Evolutionary conservation across 53 echinoderm and acorn worm genomes (phyloP).

Genomic region (Echinarachnius parma): DNA sequence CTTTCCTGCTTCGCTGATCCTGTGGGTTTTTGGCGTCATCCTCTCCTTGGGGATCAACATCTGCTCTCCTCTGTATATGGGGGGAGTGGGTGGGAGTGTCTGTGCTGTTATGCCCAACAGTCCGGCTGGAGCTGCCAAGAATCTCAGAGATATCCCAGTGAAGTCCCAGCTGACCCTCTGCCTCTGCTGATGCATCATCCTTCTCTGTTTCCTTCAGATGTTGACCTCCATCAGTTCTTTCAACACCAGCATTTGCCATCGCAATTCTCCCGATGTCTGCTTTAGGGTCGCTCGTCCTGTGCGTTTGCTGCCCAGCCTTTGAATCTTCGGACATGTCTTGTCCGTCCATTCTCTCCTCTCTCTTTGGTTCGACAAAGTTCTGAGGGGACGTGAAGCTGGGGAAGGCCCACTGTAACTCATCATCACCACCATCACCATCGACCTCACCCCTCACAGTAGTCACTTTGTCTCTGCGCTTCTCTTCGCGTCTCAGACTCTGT

Average conservation of each 20-base stretch:
- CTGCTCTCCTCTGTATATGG: background rate
- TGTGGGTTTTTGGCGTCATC: no score
- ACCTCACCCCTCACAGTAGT: background rate
- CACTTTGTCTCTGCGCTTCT: background rate
- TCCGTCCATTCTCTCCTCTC: background rate
- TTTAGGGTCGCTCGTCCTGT: constrained; percentile 3
- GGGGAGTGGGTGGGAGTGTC: constrained; percentile 12
- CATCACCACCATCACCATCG: constrained; percentile 21
- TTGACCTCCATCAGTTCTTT: constrained; percentile 18
- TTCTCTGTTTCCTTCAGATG: constrained; percentile 3
- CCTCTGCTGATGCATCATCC: constrained; percentile 5
- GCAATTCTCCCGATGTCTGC: constrained; percentile 16
- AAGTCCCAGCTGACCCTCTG: constrained; percentile 15
- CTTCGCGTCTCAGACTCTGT: constrained; percentile 24
- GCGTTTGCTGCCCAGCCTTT: constrained; percentile 4
- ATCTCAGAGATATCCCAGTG: constrained; percentile 44
- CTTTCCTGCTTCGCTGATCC: no score
- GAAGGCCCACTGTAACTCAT: constrained; percentile 19
- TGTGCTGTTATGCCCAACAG: constrained; percentile 7
- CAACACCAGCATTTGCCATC: constrained; percentile 13
- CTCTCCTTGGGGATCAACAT: background rate
- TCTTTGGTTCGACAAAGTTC: background rate
- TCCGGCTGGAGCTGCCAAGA: constrained; percentile 41
- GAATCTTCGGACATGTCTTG: no score
- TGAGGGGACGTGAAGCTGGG: constrained; percentile 19